phyloP scores from a whole-genome alignment of 2,888 invertebrate species.

The Teleiodes luculella region DNA sequence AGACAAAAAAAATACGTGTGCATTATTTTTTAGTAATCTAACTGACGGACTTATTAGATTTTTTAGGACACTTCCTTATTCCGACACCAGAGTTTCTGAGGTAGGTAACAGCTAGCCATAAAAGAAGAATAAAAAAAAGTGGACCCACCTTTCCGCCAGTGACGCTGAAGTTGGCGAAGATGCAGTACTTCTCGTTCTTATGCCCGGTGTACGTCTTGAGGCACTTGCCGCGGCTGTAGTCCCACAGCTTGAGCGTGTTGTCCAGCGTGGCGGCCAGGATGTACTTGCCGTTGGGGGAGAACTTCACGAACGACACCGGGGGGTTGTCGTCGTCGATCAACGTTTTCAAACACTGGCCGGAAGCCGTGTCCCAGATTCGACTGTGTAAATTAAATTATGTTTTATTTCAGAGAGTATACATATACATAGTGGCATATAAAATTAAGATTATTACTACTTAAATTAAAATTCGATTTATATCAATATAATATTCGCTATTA shows the following conservation, averaged over 20 bases:
- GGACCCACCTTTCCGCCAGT: constrained; percentile 96
- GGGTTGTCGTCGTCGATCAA: constrained; percentile 99
- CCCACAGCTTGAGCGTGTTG: constrained; percentile 99
- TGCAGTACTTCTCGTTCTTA: constrained; percentile 99
- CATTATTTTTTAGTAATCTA: too few species aligned
- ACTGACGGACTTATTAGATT: too few species aligned
- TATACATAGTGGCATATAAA: too few species aligned
- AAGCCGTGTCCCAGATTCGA: constrained; percentile 99
- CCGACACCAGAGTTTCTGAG: too few species aligned
- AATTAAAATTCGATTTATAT: not conserved
- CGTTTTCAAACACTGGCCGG: constrained; percentile 99
- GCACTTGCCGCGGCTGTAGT: constrained; percentile 99
- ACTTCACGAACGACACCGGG: constrained; percentile 99
- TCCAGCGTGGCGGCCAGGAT: constrained; percentile 98
- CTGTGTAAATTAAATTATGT: constrained; percentile 67
- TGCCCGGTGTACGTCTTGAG: constrained; percentile 99
- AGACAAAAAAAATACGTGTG: too few species aligned
- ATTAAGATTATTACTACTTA: not conserved
- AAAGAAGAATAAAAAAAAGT: not conserved
- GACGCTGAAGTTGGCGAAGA: constrained; percentile 99
- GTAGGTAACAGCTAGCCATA: too few species aligned
- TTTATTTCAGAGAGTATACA: not conserved
- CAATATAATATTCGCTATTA: not conserved
- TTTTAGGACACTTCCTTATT: too few species aligned
- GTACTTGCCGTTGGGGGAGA: constrained; percentile 99